These are phyloP conservation scores for Coptodon bakossiorum DNA, from an alignment of 2,113 vertebrate genomes.

Conservation along the genomic window DNA sequence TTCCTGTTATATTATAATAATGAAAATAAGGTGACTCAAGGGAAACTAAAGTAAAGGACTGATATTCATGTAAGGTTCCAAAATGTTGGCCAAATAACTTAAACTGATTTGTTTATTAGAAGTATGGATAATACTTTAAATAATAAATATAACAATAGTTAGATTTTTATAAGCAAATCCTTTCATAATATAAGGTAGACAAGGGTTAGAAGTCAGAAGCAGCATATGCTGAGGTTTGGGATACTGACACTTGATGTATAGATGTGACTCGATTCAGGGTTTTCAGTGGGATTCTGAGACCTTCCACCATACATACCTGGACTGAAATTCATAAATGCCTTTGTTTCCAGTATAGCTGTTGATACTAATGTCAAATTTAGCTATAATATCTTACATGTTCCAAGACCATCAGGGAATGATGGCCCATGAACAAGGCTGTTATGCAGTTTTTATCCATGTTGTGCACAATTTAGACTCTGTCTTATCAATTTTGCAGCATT, in stretches of 20 bases:
- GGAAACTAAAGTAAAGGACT: background rate
- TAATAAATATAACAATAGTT: background rate
- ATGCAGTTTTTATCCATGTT: background rate
- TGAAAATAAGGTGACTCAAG: background rate
- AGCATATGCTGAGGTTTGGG: background rate
- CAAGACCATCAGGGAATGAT: background rate
- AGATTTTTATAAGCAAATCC: background rate
- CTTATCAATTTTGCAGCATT: background rate
- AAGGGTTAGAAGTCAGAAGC: background rate
- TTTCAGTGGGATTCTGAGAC: background rate
- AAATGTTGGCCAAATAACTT: background rate
- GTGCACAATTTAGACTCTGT: background rate
- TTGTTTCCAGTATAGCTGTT: background rate
- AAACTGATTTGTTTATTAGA: background rate
- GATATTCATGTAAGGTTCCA: background rate
- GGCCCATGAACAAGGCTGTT: background rate
- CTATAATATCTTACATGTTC: background rate
- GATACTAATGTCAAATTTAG: background rate
- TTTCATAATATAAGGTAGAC: background rate
- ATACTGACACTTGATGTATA: background rate
- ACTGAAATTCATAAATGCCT: background rate
- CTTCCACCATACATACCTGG: background rate
- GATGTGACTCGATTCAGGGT: background rate
- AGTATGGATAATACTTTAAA: background rate
- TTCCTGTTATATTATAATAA: background rate